Percentiles rank a stretch among this genome's conserved stretches.
phyloP scores from a whole-genome alignment of 2,113 vertebrate genomes.

The Dicaeum eximium region DNA sequence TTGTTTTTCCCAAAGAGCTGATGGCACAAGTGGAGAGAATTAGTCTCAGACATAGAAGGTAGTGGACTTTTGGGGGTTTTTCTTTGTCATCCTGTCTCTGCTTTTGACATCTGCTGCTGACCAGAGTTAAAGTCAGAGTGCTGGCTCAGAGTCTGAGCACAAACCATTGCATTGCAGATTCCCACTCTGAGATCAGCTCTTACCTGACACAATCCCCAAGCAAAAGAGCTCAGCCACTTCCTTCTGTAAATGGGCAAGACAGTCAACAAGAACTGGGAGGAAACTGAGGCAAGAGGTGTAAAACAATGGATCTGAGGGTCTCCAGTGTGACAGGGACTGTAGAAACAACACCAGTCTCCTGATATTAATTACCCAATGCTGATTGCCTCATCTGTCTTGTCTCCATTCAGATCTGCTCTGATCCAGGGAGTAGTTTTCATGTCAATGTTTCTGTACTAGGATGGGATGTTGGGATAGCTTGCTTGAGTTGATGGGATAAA shows the following conservation, averaged over 20 bases:
- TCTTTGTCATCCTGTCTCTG: not conserved
- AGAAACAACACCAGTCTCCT: not conserved
- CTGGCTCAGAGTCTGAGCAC: not conserved
- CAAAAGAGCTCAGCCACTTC: not conserved
- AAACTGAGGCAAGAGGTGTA: not conserved
- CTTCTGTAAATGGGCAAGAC: not conserved
- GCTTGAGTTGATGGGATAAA: constrained; percentile 19
- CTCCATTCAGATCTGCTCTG: not conserved
- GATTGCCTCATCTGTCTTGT: fast-evolving
- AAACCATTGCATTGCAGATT: not conserved
- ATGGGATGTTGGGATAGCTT: not conserved
- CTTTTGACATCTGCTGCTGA: not conserved
- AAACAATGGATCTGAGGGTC: not conserved
- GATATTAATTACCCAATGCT: not conserved
- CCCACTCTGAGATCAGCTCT: not conserved
- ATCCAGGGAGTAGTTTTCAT: not conserved
- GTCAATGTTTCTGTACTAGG: not conserved
- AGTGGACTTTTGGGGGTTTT: fast-evolving
- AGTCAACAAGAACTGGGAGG: not conserved
- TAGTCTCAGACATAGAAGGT: not conserved
- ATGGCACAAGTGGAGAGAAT: not conserved
- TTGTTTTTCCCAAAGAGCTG: not conserved
- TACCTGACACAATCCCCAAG: not conserved
- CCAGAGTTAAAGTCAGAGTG: not conserved
- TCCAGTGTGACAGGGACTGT: not conserved